Conservation (phyloP, 2,113 vertebrate species). For the Addax nasomaculatus region DNA sequence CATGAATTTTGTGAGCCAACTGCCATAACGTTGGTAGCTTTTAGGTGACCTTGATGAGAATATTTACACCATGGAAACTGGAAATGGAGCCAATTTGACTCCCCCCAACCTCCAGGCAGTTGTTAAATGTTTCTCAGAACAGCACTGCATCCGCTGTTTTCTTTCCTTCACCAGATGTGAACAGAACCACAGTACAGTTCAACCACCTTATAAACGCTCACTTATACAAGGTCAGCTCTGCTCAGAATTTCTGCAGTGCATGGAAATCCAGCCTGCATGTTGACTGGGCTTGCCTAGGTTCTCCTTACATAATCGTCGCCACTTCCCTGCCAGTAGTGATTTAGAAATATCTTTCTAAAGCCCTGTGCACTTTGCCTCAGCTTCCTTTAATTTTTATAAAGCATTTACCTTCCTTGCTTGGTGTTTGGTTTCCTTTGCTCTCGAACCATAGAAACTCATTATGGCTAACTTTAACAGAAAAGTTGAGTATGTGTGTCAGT, state of each 20-base stretch:
- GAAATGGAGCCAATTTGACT: background rate
- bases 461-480: background rate
- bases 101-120: no score
- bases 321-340: background rate
- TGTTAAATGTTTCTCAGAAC: background rate
- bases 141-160: background rate
- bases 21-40: background rate
- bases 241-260: background rate
- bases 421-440: background rate
- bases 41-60: background rate
- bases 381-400: background rate
- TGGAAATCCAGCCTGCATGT: background rate
- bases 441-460: background rate
- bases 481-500: background rate
- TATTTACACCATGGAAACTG: background rate
- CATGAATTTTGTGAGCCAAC: background rate
- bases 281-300: background rate
- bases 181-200: background rate
- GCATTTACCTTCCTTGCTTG: background rate
- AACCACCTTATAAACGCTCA: background rate
- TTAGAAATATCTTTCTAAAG: background rate
- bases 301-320: background rate
- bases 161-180: background rate
- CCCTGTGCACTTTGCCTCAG: background rate
- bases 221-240: background rate